Evolutionary conservation across 2,113 vertebrate genomes (phyloP).

Genomic region (Melanostigma gelatinosum): DNA sequence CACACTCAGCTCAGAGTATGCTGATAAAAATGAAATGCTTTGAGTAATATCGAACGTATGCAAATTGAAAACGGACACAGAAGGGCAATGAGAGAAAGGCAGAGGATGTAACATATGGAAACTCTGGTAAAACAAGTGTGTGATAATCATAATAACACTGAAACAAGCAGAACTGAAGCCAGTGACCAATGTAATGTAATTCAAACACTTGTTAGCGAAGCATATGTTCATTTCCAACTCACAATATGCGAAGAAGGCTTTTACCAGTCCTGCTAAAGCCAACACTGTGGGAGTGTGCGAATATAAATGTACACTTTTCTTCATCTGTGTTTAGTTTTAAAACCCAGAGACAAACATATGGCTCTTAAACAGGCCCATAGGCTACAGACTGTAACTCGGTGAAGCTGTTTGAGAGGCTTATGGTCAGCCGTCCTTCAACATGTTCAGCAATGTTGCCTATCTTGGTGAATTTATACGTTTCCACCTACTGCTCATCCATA

Average conservation of each 20-base stretch:
- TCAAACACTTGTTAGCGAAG: constrained; percentile 20
- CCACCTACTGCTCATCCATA: not conserved
- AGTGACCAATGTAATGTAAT: not conserved
- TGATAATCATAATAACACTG: not conserved
- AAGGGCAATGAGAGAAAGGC: not conserved
- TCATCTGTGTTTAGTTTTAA: not conserved
- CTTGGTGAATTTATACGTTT: not conserved
- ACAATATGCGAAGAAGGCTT: constrained; percentile 11
- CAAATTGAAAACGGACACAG: constrained; percentile 51
- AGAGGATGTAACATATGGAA: constrained; percentile 40
- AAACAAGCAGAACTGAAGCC: not conserved
- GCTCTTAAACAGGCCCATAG: not conserved
- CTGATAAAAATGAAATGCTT: constrained; percentile 41
- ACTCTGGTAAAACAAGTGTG: constrained; percentile 16
- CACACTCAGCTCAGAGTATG: not conserved
- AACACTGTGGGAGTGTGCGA: not conserved
- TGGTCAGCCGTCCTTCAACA: not conserved
- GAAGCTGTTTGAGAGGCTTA: not conserved
- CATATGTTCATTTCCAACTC: constrained; percentile 63
- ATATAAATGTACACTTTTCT: not conserved
- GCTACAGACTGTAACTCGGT: not conserved
- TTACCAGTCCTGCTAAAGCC: constrained; percentile 37
- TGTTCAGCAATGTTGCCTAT: not conserved
- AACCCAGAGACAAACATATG: not conserved
- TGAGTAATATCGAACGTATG: constrained; percentile 58